phyloP scores from a whole-genome alignment of 1,140 invertebrate genomes.

The Bradysia coprophila region DNA sequence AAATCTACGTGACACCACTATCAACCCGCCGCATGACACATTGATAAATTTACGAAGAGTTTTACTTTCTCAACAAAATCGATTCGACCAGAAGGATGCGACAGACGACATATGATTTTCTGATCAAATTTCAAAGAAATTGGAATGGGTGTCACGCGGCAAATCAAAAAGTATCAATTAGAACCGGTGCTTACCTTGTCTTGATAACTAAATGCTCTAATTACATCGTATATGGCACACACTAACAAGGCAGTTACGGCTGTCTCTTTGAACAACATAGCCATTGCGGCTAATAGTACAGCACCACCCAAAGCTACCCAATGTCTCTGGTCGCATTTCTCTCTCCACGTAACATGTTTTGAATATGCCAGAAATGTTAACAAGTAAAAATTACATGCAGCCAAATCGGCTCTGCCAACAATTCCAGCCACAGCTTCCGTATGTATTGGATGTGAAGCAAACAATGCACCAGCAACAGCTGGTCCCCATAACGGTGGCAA shows the following conservation, averaged over 20 bases:
- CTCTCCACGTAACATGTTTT: constrained; percentile 37
- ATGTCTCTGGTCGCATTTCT: constrained; percentile 30
- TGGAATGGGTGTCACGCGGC: too few species aligned
- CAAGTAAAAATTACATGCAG: constrained; percentile 81
- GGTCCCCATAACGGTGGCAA: constrained; percentile 43
- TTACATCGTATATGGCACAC: constrained; percentile 57
- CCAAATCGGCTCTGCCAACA: constrained; percentile 84
- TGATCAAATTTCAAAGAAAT: too few species aligned
- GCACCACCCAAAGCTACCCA: constrained; percentile 31
- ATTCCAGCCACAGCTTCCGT: constrained; percentile 92
- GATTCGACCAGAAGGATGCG: too few species aligned
- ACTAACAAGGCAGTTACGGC: constrained; percentile 80
- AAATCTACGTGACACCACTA: too few species aligned
- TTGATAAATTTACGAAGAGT: too few species aligned
- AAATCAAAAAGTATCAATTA: background rate
- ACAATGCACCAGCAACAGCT: constrained; percentile 65
- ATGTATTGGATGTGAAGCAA: constrained; percentile 91
- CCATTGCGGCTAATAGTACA: constrained; percentile 38
- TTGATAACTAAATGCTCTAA: constrained; percentile 25
- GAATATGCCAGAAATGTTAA: constrained; percentile 67
- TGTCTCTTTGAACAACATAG: constrained; percentile 79
- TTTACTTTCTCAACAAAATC: too few species aligned
- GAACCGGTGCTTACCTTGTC: constrained; percentile 13
- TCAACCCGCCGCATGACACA: too few species aligned
- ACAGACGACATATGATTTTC: too few species aligned